These are phyloP conservation scores for Meteorus sp. DNA, from an alignment of 1,140 invertebrate species.

Conservation along the genomic window DNA sequence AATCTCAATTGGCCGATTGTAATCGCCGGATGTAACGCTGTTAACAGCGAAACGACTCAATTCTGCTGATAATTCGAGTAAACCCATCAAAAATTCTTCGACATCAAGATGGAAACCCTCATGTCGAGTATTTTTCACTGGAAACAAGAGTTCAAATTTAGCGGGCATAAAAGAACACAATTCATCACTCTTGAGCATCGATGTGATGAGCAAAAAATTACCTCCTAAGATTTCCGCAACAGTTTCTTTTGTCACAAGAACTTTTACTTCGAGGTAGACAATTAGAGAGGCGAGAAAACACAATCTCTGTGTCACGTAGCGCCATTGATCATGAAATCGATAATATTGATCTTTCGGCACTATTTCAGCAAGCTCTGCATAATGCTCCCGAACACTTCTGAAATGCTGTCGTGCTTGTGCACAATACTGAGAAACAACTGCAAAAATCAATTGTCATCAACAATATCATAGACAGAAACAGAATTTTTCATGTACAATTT, in stretches of 20 bases:
- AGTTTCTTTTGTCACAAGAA: conserved; percentile 73
- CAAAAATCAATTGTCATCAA: conserved; percentile 31
- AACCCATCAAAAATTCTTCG: conserved; percentile 86
- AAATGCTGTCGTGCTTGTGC: conserved; percentile 63
- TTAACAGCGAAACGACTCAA: conserved; percentile 84
- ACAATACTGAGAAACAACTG: conserved; percentile 64
- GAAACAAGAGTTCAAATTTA: conserved; percentile 28
- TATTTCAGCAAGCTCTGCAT: conserved; percentile 61
- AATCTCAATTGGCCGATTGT: conserved; percentile 77
- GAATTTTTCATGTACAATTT: conserved; percentile 11
- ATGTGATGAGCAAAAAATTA: conserved; percentile 48
- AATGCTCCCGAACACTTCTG: conserved; percentile 61
- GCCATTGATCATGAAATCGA: conserved; percentile 83
- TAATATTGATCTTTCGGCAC: conserved; percentile 74
- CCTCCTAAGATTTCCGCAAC: conserved; percentile 79
- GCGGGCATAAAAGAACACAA: background rate
- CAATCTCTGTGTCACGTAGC: conserved; percentile 77
- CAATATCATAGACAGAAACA: background rate
- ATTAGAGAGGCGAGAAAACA: conserved; percentile 77
- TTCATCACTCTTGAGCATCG: conserved; percentile 7
- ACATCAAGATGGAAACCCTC: conserved; percentile 86
- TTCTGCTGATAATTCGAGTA: conserved; percentile 80
- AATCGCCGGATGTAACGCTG: conserved; percentile 85
- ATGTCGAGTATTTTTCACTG: conserved; percentile 63
- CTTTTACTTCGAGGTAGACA: conserved; percentile 77